phyloP scores from a whole-genome alignment of 1,140 invertebrate species.

The Condylostylus longicornis region DNA sequence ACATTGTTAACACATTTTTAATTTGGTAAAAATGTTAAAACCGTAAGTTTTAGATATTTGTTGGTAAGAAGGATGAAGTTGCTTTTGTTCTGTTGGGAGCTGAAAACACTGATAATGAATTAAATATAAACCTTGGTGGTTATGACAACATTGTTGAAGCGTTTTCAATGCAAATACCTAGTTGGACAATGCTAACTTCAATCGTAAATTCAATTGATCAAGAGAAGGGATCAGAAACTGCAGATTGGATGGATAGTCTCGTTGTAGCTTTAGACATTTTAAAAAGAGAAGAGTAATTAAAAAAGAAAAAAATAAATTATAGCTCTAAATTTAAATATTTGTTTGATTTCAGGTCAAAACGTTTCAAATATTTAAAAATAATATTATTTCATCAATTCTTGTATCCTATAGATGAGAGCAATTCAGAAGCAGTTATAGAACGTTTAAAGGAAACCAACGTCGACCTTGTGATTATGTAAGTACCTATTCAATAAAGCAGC shows the following conservation, averaged over 20 bases:
- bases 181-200: slow-evolving; percentile 15
- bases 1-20: too few species aligned
- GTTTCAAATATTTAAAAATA: too few species aligned
- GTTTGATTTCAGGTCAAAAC: too few species aligned
- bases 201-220: slow-evolving; percentile 20
- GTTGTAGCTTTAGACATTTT: slow-evolving; percentile 13
- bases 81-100: slow-evolving; percentile 23
- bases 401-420: too few species aligned
- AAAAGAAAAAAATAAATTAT: too few species aligned
- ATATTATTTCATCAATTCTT: too few species aligned
- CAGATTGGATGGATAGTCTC: slow-evolving; percentile 22
- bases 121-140: slow-evolving; percentile 2
- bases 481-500: too few species aligned
- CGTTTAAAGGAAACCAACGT: too few species aligned
- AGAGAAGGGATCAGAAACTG: slow-evolving; percentile 10
- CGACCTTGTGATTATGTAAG: too few species aligned
- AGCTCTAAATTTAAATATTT: too few species aligned
- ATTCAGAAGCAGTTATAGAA: too few species aligned
- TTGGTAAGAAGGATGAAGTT: slow-evolving; percentile 20
- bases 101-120: slow-evolving; percentile 3
- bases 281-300: slow-evolving; percentile 11
- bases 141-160: slow-evolving; percentile 14
- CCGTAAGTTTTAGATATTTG: slow-evolving; percentile 22
- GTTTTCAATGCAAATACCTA: slow-evolving; percentile 9
- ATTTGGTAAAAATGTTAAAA: too few species aligned